These are phyloP conservation scores for Papilio polytes DNA, from an alignment of 1,140 invertebrate species.

Conservation along the genomic window DNA sequence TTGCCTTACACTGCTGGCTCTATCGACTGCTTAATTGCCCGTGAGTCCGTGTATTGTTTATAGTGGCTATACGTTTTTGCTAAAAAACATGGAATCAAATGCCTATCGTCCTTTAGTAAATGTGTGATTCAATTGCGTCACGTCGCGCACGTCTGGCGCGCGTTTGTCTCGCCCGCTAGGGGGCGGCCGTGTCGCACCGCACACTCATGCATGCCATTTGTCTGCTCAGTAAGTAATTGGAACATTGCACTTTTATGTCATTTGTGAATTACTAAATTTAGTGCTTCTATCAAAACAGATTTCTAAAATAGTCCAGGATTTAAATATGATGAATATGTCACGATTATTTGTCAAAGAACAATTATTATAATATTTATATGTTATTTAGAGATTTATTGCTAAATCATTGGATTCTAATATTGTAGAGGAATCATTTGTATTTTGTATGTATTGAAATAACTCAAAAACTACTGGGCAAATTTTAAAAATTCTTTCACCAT, in stretches of 20 bases:
- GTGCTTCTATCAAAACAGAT: background rate
- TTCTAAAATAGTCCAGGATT: slow-evolving; percentile 26
- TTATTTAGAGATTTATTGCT: too few relatives aligned
- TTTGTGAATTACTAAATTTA: slow-evolving; percentile 4
- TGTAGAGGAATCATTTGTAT: too few relatives aligned
- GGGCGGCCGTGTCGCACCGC: slow-evolving; percentile 60
- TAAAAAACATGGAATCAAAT: slow-evolving; percentile 10
- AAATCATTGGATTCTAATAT: too few relatives aligned
- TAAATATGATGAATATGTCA: background rate
- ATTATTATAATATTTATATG: too few relatives aligned
- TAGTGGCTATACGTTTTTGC: too few relatives aligned
- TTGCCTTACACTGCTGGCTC: too few relatives aligned
- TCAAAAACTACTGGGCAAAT: too few relatives aligned
- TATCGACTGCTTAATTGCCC: too few relatives aligned
- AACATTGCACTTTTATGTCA: slow-evolving; percentile 36
- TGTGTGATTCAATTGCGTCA: slow-evolving; percentile 40
- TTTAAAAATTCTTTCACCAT: too few relatives aligned
- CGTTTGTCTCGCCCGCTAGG: slow-evolving; percentile 68
- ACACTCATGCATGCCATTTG: slow-evolving; percentile 74
- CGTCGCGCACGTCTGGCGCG: slow-evolving; percentile 53
- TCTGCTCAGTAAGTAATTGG: slow-evolving; percentile 53
- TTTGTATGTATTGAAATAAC: too few relatives aligned
- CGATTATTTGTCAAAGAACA: background rate
- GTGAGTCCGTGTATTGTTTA: too few relatives aligned
- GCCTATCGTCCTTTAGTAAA: background rate